Percentiles rank a stretch among this genome's conserved stretches.
Evolutionary conservation across 2,113 vertebrate genomes (phyloP).

Genomic region (Sinocyclocheilus maitianheensis): DNA sequence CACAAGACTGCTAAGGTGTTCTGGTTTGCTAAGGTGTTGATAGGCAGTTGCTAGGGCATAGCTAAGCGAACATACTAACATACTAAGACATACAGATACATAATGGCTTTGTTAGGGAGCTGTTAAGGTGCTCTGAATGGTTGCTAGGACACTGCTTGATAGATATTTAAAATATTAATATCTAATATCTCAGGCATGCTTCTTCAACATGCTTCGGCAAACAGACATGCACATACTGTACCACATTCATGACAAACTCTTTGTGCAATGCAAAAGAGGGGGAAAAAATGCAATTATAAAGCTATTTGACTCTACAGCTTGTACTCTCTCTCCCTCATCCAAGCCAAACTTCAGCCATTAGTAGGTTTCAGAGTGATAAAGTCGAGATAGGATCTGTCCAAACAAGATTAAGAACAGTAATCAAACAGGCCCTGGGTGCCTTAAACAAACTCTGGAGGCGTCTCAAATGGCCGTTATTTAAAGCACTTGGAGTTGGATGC

Average conservation of each 20-base stretch:
- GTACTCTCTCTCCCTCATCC: conserved; percentile 1
- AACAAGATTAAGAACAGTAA: conserved; percentile 62
- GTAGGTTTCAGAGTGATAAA: conserved; percentile 8
- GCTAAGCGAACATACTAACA: not conserved
- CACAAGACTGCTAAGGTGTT: not conserved
- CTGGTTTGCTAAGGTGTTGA: not conserved
- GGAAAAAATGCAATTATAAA: not conserved
- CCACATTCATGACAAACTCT: conserved; percentile 22
- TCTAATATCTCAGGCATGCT: not conserved
- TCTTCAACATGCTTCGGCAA: conserved; percentile 19
- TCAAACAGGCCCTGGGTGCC: conserved; percentile 67
- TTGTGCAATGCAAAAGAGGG: conserved; percentile 25
- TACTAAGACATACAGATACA: not conserved
- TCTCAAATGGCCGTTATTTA: conserved; percentile 46
- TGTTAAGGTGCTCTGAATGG: not conserved
- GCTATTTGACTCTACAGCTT: conserved; percentile 18
- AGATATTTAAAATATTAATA: not conserved
- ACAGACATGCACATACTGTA: not conserved
- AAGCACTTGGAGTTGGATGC: conserved; percentile 50
- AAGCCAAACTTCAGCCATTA: conserved; percentile 14
- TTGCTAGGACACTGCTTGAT: conserved; percentile 3
- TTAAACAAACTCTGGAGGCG: conserved; percentile 70
- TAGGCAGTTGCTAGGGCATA: not conserved
- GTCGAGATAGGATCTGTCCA: conserved; percentile 47
- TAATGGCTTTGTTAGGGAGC: conserved; percentile 2